Percentiles rank a stretch among this genome's conserved stretches.
These are phyloP conservation scores for Alauda arvensis DNA, from an alignment of 2,797 vertebrate species.

Conservation along the genomic window DNA sequence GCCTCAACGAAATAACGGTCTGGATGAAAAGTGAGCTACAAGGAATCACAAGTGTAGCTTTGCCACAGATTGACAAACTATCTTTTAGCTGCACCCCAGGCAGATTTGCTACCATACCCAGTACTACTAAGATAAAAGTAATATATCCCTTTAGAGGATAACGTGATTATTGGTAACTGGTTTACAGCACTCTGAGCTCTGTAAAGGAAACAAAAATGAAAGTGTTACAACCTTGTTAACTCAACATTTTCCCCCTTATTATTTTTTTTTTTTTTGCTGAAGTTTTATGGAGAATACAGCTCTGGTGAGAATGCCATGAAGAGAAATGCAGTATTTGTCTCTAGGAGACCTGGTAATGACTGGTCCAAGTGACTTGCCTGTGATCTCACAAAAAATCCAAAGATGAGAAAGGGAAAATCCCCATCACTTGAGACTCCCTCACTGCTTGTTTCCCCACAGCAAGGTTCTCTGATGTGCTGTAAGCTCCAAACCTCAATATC, in stretches of 20 bases:
- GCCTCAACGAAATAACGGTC: background rate
- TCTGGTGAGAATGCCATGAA: background rate
- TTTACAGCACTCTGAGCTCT: background rate
- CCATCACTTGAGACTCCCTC: background rate
- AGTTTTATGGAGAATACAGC: background rate
- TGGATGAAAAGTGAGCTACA: background rate
- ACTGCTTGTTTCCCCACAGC: background rate
- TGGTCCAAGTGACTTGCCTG: background rate
- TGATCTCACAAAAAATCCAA: background rate
- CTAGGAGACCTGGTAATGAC: background rate
- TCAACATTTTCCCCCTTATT: background rate
- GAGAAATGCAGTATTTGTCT: background rate
- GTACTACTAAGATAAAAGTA: background rate
- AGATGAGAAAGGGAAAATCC: background rate
- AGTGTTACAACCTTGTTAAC: background rate
- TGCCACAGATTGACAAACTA: background rate
- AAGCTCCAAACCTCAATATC: background rate
- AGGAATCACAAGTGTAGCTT: background rate
- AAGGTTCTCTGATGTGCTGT: background rate
- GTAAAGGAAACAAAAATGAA: background rate
- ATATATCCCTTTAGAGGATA: background rate
- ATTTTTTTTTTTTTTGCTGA: background rate
- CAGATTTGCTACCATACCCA: background rate
- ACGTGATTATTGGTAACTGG: background rate
- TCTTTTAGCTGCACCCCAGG: background rate